Conservation (phyloP, 92 coral and sea anemone genomes). For the Virgularia gustaviana region DNA sequence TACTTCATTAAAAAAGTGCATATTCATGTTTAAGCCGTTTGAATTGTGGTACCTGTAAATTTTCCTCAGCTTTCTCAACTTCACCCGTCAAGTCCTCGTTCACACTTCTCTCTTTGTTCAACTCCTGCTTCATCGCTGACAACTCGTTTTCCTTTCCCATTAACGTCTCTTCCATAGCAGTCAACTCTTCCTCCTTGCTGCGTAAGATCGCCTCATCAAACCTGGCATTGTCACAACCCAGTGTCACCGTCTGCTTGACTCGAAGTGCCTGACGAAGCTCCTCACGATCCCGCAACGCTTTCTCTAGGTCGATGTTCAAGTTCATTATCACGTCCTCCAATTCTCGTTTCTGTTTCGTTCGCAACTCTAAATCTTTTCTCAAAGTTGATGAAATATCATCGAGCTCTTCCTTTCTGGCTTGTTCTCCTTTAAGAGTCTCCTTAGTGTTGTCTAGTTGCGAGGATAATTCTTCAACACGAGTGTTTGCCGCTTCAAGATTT, state of each 20-base stretch:
- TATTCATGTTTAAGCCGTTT: too few relatives aligned
- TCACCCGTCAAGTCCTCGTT: neutral
- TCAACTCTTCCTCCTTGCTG: neutral
- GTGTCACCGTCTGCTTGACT: slow-evolving; percentile 31
- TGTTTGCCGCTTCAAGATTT: slow-evolving; percentile 15
- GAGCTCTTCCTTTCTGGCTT: slow-evolving; percentile 16
- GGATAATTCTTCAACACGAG: slow-evolving; percentile 2
- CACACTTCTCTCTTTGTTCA: neutral
- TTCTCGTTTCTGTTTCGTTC: slow-evolving; percentile 30
- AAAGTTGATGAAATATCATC: slow-evolving; percentile 27
- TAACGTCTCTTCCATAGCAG: neutral
- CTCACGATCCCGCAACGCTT: slow-evolving; percentile 63
- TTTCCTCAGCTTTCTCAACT: neutral
- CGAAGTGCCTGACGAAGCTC: slow-evolving; percentile 51
- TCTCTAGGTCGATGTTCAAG: slow-evolving; percentile 61
- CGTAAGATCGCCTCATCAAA: slow-evolving; percentile 24
- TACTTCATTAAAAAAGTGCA: too few relatives aligned
- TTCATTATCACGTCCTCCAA: slow-evolving; percentile 21
- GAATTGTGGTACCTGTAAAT: neutral
- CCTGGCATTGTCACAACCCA: slow-evolving; percentile 26
- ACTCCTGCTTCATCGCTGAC: neutral
- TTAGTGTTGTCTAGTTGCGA: neutral
- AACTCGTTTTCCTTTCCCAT: neutral
- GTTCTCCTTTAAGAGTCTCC: neutral
- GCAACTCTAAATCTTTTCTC: slow-evolving; percentile 19